Conservation (phyloP, 2,888 invertebrate species). For the Isotomurus palustris region DNA sequence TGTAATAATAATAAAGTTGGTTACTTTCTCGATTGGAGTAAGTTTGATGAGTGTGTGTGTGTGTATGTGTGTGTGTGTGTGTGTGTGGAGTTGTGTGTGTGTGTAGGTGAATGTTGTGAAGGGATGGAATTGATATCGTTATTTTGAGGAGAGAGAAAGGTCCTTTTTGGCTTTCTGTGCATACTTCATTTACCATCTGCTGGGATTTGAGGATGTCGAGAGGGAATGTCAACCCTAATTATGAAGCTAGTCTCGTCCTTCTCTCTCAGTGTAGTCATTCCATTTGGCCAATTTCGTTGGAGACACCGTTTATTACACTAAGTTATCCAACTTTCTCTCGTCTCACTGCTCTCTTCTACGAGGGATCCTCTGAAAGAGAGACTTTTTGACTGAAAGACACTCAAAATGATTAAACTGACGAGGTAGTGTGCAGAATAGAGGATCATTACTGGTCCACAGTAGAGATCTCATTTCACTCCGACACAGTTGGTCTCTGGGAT, state of each 20-base stretch:
- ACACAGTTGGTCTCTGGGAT: not conserved
- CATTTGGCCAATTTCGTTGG: not conserved
- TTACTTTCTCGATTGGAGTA: too few species aligned
- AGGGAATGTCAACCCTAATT: not conserved
- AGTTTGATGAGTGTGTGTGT: too few species aligned
- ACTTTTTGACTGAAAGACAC: conserved; percentile 1
- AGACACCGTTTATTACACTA: conserved; percentile 1
- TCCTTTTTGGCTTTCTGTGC: too few species aligned
- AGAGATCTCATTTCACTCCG: not conserved
- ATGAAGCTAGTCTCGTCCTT: conserved; percentile 1
- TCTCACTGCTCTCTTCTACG: not conserved
- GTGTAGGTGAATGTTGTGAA: too few species aligned
- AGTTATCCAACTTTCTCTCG: not conserved
- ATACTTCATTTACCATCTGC: not conserved
- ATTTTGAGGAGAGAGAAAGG: too few species aligned
- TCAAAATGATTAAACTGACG: conserved; percentile 13
- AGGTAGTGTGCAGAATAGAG: too few species aligned
- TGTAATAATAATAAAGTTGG: too few species aligned
- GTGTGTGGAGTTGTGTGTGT: too few species aligned
- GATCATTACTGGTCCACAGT: too few species aligned
- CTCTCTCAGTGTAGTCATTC: not conserved
- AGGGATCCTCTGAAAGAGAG: not conserved
- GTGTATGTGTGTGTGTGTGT: too few species aligned
- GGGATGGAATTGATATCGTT: too few species aligned
- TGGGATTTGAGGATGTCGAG: not conserved